Percentiles rank a stretch among this genome's conserved stretches.
Conservation (phyloP, 1,140 invertebrate genomes). For the Lordiphosa collinella region DNA sequence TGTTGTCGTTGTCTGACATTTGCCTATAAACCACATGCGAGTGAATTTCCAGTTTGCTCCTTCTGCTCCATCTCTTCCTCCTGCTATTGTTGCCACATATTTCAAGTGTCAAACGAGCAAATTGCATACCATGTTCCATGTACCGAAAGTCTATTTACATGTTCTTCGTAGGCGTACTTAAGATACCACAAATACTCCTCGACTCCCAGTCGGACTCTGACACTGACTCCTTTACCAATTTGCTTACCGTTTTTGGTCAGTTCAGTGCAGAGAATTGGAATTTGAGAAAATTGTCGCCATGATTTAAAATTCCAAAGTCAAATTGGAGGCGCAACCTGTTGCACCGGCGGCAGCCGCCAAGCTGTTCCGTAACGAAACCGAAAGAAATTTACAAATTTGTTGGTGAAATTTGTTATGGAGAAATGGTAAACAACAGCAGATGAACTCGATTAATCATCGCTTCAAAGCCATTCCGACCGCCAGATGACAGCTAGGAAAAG, state of each 20-base stretch:
- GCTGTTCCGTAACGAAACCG: slow-evolving; percentile 12
- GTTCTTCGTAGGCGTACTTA: slow-evolving; percentile 79
- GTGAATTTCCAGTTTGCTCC: slow-evolving; percentile 25
- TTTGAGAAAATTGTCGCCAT: slow-evolving; percentile 76
- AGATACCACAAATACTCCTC: slow-evolving; percentile 71
- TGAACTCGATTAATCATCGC: slow-evolving; percentile 65
- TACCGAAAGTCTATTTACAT: slow-evolving; percentile 79
- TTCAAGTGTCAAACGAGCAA: slow-evolving; percentile 79
- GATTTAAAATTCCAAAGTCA: slow-evolving; percentile 64
- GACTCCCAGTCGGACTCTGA: too few species aligned
- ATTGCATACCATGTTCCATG: slow-evolving; percentile 76
- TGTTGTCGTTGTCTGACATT: slow-evolving; percentile 60
- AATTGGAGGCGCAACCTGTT: slow-evolving; percentile 45
- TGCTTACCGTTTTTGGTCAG: slow-evolving; percentile 56
- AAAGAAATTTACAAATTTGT: background rate
- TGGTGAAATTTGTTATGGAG: slow-evolving; percentile 52
- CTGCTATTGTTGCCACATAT: slow-evolving; percentile 72
- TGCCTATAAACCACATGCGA: slow-evolving; percentile 55
- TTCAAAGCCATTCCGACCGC: slow-evolving; percentile 1
- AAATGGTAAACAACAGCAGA: slow-evolving; percentile 64
- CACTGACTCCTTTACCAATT: slow-evolving; percentile 50
- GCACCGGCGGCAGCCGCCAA: slow-evolving; percentile 12
- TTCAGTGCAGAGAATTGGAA: slow-evolving; percentile 25
- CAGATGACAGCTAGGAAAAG: slow-evolving; percentile 51
- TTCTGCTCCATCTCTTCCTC: slow-evolving; percentile 19